phyloP scores from a whole-genome alignment of 2,113 vertebrate genomes.

The Oryzias woworae region DNA sequence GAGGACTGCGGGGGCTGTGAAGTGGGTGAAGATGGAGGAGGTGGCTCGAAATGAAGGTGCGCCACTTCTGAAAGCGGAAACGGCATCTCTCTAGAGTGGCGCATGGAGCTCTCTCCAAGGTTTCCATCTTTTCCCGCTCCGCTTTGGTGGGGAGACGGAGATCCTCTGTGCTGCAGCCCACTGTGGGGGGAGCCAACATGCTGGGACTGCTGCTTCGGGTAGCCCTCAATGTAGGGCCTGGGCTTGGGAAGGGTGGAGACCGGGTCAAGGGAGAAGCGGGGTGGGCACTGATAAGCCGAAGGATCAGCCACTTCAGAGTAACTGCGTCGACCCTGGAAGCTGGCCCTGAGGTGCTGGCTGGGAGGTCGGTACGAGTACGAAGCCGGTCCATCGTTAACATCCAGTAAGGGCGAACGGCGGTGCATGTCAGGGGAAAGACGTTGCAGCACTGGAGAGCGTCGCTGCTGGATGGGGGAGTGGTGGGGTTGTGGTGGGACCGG shows the following conservation, averaged over 20 bases:
- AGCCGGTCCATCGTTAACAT: slow-evolving; percentile 81
- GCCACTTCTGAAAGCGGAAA: slow-evolving; percentile 90
- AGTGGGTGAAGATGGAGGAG: slow-evolving; percentile 62
- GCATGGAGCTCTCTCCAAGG: slow-evolving; percentile 68
- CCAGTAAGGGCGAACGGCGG: slow-evolving; percentile 79
- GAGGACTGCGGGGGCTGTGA: slow-evolving; percentile 84
- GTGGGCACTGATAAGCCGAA: slow-evolving; percentile 85
- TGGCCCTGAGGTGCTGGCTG: slow-evolving; percentile 89
- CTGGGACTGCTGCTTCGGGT: slow-evolving; percentile 76
- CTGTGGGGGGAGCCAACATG: slow-evolving; percentile 52
- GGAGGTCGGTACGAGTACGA: slow-evolving; percentile 86
- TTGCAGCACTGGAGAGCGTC: slow-evolving; percentile 83
- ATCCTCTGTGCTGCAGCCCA: slow-evolving; percentile 63
- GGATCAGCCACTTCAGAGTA: slow-evolving; percentile 93
- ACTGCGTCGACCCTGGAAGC: slow-evolving; percentile 93
- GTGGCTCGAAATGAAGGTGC: slow-evolving; percentile 84
- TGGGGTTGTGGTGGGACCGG: slow-evolving; percentile 75
- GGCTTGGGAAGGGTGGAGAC: slow-evolving; percentile 92
- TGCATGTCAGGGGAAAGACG: slow-evolving; percentile 82
- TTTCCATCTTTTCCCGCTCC: slow-evolving; percentile 66
- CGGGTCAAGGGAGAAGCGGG: slow-evolving; percentile 86
- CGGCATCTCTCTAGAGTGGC: slow-evolving; percentile 82
- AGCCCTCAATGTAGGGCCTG: slow-evolving; percentile 84
- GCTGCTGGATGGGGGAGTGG: slow-evolving; percentile 81
- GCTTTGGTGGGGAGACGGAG: slow-evolving; percentile 54